phyloP scores from a whole-genome alignment of 2,113 vertebrate species.

The Grammomys dolichurus region DNA sequence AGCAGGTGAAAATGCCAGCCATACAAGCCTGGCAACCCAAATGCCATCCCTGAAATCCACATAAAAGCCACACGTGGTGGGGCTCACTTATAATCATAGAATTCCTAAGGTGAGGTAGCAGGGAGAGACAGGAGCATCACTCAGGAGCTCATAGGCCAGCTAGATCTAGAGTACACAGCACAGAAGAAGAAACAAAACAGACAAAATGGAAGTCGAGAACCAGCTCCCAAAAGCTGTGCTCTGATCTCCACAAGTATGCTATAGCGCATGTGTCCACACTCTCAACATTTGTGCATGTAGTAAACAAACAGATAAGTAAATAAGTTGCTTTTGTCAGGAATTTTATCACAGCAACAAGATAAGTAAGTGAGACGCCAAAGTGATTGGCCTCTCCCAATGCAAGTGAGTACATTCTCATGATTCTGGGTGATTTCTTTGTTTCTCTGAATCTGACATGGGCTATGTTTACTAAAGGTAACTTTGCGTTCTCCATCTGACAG shows the following conservation, averaged over 20 bases:
- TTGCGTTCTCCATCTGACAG: background rate
- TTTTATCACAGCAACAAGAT: background rate
- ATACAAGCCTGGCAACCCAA: background rate
- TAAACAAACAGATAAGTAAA: background rate
- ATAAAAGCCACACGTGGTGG: background rate
- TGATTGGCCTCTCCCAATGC: background rate
- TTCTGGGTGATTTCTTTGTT: constrained; percentile 12
- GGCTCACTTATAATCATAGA: too few relatives aligned
- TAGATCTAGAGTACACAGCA: background rate
- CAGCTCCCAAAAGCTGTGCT: background rate
- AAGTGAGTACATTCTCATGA: background rate
- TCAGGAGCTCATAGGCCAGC: background rate
- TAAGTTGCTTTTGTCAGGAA: background rate
- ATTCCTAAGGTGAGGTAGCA: background rate
- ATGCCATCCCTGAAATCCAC: background rate
- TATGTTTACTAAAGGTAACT: background rate
- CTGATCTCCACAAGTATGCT: background rate
- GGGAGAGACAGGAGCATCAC: too few relatives aligned
- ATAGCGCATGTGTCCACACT: background rate
- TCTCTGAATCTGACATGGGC: constrained; percentile 19
- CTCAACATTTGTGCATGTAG: background rate
- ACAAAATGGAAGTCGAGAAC: background rate
- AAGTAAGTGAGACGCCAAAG: too few relatives aligned
- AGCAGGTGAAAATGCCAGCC: background rate
- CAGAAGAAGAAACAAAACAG: background rate